Evolutionary conservation across 2,797 vertebrate species (phyloP), one percentile per base, ranked within the genome.

Genomic region (Gobionotothen gibberifrons): DNA sequence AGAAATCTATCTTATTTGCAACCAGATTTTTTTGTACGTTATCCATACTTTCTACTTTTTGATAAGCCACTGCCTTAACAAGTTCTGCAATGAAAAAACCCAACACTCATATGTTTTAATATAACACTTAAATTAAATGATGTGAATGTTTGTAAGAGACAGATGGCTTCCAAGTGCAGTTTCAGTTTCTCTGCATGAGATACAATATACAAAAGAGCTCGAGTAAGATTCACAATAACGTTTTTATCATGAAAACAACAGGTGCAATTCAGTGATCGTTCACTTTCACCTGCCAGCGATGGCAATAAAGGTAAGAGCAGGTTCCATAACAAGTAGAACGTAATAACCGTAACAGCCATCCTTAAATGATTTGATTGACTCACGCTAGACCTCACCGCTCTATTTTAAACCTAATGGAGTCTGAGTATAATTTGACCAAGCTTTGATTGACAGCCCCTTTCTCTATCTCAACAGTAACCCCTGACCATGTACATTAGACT

Each of bases 351-450:
- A 91, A 93, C 93, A 90, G 93, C 89, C 93, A 65, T 91, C 84
- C 90, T 91, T 91, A 89, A 92, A 92, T 92, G 87, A 90, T 94
- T 90, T 93, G 93, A 95, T 93, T 94, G 93, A 94, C 93, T 94
- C 86, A 89, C 92, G 85, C 89, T 86, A 87, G 93, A 94, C 85
- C 81, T 93, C 90, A 78, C 88, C 79, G 72, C 94, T 95, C 93
- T 83, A 78, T 90, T 94, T 91, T 90, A 90, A 94, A 93, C 86
- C 94, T 93, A 89, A 95, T 94, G 91, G 93, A 95, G 93, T 94
- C 93, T 83, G 92, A 93, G 83, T 94, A 95, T 94, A 95, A 93
- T 95, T 96, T 94, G 94, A 93, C 94, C 93, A 85, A 89, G 90
- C 67, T 61, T 86, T 93, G 93, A 96, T 93, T 95, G 94, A 95